Evolutionary conservation across 2,113 vertebrate genomes (phyloP).

Genomic region (Varanus salvator): DNA sequence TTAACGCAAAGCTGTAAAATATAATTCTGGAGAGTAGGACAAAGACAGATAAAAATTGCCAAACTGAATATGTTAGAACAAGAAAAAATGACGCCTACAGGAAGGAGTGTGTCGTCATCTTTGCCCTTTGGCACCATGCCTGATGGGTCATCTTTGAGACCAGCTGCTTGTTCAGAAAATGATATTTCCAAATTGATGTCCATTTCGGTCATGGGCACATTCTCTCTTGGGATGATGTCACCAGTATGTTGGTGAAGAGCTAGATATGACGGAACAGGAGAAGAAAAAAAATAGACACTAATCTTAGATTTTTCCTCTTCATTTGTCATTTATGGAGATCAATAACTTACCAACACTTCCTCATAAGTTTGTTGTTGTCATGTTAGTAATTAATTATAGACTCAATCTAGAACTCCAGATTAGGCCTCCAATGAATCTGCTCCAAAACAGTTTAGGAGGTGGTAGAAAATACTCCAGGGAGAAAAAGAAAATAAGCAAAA

Average conservation of each 20-base stretch:
- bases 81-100: conserved; percentile 79
- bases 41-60: neutral
- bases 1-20: neutral
- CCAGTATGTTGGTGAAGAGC: conserved; percentile 46
- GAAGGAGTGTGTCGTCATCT: conserved; percentile 81
- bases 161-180: conserved; percentile 93
- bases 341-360: too few species aligned
- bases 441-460: neutral
- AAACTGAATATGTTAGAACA: neutral
- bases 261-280: conserved; percentile 46
- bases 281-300: neutral
- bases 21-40: neutral
- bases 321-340: neutral
- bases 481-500: neutral
- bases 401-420: too few species aligned
- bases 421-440: neutral
- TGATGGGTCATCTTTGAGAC: conserved; percentile 80
- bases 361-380: too few species aligned
- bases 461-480: neutral
- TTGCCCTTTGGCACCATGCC: conserved; percentile 66
- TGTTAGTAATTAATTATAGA: too few species aligned
- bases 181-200: conserved; percentile 92
- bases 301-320: rapidly evolving
- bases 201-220: conserved; percentile 73
- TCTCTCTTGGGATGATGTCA: conserved; percentile 51